Conservation (phyloP, 1,140 invertebrate genomes). For the Cecropterus lyciades region DNA sequence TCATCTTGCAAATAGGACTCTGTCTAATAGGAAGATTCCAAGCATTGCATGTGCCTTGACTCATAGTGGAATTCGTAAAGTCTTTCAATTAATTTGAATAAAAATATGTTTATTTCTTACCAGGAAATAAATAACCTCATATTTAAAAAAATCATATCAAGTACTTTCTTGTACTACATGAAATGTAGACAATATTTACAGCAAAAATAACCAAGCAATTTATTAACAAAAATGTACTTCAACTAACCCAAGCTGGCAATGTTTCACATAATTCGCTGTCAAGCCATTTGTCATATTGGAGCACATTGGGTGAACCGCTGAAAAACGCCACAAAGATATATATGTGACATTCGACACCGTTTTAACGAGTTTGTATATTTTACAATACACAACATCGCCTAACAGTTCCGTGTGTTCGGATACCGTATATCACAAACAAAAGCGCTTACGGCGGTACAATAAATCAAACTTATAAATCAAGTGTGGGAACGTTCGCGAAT, state of each 20-base stretch:
- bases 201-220: background rate
- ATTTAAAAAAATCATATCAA: too few relatives aligned
- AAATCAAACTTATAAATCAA: conserved; percentile 57
- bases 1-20: too few relatives aligned
- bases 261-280: background rate
- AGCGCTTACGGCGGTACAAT: conserved; percentile 47
- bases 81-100: too few relatives aligned
- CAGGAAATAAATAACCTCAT: too few relatives aligned
- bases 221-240: background rate
- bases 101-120: too few relatives aligned
- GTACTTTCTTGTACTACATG: too few relatives aligned
- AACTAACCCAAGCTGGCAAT: background rate
- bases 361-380: conserved; percentile 30
- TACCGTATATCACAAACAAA: conserved; percentile 50
- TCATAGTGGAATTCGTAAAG: too few relatives aligned
- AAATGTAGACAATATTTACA: background rate
- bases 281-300: conserved; percentile 18
- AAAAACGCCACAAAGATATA: conserved; percentile 20
- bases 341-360: conserved; percentile 22
- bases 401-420: conserved; percentile 38
- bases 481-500: conserved; percentile 41
- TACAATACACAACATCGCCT: conserved; percentile 27
- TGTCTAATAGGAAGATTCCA: too few relatives aligned
- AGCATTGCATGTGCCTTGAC: too few relatives aligned
- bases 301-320: conserved; percentile 10